phyloP scores from a whole-genome alignment of 1,140 invertebrate species.

The Hyles euphorbiae region DNA sequence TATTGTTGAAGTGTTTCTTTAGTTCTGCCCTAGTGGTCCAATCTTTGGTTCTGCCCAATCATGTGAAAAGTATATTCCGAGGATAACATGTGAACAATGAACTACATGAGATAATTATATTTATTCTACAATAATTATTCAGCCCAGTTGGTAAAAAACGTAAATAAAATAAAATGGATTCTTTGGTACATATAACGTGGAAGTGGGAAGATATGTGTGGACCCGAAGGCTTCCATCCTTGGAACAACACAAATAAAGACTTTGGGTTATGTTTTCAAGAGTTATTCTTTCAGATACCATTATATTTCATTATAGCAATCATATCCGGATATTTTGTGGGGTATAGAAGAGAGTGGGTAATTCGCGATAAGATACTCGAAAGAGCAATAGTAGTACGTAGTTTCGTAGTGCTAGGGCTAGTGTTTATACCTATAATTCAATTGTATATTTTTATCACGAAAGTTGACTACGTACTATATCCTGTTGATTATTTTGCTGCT shows the following conservation, averaged over 20 bases:
- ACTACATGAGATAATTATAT: too few relatives aligned
- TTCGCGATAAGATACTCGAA: constrained; percentile 77
- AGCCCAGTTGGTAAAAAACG: too few relatives aligned
- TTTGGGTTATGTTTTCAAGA: constrained; percentile 89
- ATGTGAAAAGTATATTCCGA: too few relatives aligned
- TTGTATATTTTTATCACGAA: constrained; percentile 77
- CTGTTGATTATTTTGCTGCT: constrained; percentile 82
- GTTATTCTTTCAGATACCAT: constrained; percentile 82
- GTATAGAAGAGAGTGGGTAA: constrained; percentile 75
- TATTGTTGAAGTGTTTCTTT: too few relatives aligned
- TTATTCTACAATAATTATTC: too few relatives aligned
- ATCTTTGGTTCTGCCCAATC: too few relatives aligned
- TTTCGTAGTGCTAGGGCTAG: constrained; percentile 77
- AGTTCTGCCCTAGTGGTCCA: too few relatives aligned
- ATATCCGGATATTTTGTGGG: constrained; percentile 87
- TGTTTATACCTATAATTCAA: constrained; percentile 80
- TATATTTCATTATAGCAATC: constrained; percentile 81
- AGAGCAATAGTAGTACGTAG: constrained; percentile 79
- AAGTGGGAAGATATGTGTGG: constrained; percentile 86
- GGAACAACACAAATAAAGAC: constrained; percentile 81
- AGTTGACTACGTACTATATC: constrained; percentile 60
- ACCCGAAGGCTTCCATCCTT: constrained; percentile 78
- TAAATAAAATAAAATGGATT: neutral
- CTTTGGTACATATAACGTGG: constrained; percentile 64
- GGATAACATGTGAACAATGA: too few relatives aligned